Conservation (phyloP, 2,797 vertebrate genomes). For the Oreonectes daqikongensis region DNA sequence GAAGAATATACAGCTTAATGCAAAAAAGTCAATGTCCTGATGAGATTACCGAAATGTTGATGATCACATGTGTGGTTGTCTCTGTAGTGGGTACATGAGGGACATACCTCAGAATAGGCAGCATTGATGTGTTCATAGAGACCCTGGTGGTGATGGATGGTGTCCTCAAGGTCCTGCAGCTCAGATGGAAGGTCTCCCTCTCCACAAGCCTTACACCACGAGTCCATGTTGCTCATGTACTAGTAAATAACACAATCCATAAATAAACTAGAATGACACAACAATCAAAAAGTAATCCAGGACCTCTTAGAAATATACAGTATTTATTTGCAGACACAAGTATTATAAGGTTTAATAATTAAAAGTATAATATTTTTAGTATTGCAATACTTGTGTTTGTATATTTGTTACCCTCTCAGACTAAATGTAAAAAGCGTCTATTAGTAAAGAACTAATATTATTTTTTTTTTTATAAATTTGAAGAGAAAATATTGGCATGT, state of each 20-base stretch:
- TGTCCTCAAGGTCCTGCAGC: slow-evolving; percentile 96
- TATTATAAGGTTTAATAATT: too few species aligned
- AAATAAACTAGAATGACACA: not conserved
- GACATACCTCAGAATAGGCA: slow-evolving; percentile 90
- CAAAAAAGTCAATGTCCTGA: not conserved
- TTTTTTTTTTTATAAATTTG: too few species aligned
- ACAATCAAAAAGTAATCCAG: not conserved
- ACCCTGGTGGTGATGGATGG: slow-evolving; percentile 97
- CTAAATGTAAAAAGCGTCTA: too few species aligned
- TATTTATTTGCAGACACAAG: not conserved
- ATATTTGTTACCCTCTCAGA: too few species aligned
- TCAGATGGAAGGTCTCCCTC: slow-evolving; percentile 96
- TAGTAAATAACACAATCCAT: slow-evolving; percentile 59
- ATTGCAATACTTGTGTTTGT: too few species aligned
- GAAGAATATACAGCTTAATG: not conserved
- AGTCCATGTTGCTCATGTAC: slow-evolving; percentile 98
- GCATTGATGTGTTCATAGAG: slow-evolving; percentile 95
- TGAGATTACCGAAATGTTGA: too few species aligned
- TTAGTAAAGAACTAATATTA: too few species aligned
- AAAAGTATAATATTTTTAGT: too few species aligned
- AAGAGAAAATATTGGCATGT: too few species aligned
- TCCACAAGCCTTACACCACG: slow-evolving; percentile 97
- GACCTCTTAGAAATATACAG: not conserved
- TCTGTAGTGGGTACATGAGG: not conserved
- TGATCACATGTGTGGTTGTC: not conserved